Evolutionary conservation across 2,113 vertebrate species (phyloP).

Genomic region (Prunella himalayana): DNA sequence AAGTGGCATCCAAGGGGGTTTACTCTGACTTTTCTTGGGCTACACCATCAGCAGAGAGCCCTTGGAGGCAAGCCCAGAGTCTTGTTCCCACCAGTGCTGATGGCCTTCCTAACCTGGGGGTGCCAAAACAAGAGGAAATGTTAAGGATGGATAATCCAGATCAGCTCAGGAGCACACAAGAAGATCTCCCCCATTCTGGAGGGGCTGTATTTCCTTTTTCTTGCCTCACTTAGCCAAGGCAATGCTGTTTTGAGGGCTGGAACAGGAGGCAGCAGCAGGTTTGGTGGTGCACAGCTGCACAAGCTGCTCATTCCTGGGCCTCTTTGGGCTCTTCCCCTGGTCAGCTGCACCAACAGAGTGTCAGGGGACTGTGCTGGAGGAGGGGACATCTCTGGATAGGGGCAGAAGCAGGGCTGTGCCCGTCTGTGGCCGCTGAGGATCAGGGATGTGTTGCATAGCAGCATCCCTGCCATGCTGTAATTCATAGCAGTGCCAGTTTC

Average conservation of each 20-base stretch:
- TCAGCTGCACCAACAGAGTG: background rate
- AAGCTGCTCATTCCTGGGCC: background rate
- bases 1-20: background rate
- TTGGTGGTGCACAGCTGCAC: background rate
- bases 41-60: background rate
- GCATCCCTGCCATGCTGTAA: slow-evolving; percentile 18
- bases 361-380: background rate
- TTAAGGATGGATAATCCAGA: background rate
- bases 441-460: slow-evolving; percentile 10
- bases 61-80: background rate
- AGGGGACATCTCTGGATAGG: background rate
- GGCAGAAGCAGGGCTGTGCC: background rate
- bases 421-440: background rate
- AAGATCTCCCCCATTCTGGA: background rate
- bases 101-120: background rate
- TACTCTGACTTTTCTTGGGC: background rate
- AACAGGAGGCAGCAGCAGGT: background rate
- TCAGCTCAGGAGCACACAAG: background rate
- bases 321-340: background rate
- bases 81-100: background rate
- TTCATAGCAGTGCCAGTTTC: slow-evolving; percentile 8
- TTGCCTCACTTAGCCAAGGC: background rate
- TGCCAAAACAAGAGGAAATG: background rate
- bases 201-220: background rate
- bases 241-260: background rate